Base-by-base conservation (phyloP, 2,797 vertebrate species). In the Sandelia bainsii region DNA sequence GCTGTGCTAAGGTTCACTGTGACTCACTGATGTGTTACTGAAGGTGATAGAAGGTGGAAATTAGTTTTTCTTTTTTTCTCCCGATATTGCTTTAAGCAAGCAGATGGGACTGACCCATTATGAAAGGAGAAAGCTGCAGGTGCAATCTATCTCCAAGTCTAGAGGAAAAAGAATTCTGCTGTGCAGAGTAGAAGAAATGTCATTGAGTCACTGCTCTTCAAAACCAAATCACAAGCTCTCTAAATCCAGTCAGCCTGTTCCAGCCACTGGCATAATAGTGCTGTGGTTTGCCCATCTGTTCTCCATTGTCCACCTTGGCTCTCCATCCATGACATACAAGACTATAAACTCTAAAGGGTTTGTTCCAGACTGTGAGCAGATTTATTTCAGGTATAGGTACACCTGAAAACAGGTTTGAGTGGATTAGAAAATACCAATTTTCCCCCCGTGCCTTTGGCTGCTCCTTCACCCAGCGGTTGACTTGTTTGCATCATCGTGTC, bases 321-420 rank as follows among this genome's bases (percentile, higher is more conserved):
- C 69, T 69, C 83, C 84, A 86, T 80, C 85, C 82, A 86, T 84
- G 86, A 91, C 87, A 89, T 87, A 84, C 79, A 87, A 81, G 83
- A 87, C 81, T 85, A 84, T 88, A 90, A 90, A 88, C 78, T 91
- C 71, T 82, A 84, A 93, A 88, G 84, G 75, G 84, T 81, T 93
- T 92, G 83, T 89, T 93, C 77, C 84, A 87, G 83, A 85, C 81
- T 77, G 60, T 75, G 84, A 87, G 80, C 85, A 90, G 89, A 93
- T 92, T 91, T 93, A 93, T 92, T 90, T 89, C 79, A 82, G 84
- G 85, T 86, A 62, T 69, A 77, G 72, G 76, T 84, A 60, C 77
- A 85, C 69, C 66, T 77, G 65, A 84, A 84, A 85, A 75, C 72
- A 70, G 61, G 75, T 81, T 79, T 72, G 80, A 84, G 81, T 79